Evolutionary conservation across 2,113 vertebrate species (phyloP).

Genomic region (Danionella cerebrum): DNA sequence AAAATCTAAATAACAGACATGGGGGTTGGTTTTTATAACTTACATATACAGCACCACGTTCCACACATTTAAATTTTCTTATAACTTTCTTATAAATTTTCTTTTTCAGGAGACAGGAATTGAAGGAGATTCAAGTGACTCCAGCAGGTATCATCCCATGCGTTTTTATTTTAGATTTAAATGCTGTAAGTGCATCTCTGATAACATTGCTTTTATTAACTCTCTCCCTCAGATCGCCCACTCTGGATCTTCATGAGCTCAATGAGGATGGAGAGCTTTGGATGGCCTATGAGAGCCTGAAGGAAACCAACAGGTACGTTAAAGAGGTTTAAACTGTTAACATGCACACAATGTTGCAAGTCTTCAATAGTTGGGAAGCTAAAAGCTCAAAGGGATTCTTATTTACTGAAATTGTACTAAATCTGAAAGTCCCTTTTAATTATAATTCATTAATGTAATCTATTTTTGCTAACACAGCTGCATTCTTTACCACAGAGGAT

Average conservation of each 20-base stretch:
- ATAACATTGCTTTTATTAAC: conserved; percentile 35
- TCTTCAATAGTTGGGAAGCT: no score
- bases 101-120: conserved; percentile 12
- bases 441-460: no score
- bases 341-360: background rate
- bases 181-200: background rate
- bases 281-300: conserved; percentile 94
- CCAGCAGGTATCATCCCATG: conserved; percentile 23
- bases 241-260: conserved; percentile 74
- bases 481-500: no score
- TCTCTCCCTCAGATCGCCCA: conserved; percentile 64
- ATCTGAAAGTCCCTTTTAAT: no score
- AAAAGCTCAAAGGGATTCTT: no score
- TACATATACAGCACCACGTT: no score
- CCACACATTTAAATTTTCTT: no score
- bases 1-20: no score
- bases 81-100: background rate
- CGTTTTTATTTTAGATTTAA: background rate
- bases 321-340: background rate
- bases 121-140: conserved; percentile 21
- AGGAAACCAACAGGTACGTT: conserved; percentile 90
- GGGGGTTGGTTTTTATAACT: no score
- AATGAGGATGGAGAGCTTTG: conserved; percentile 97
- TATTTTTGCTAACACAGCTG: no score
- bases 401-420: no score